These are phyloP conservation scores for Sclerurus mexicanus DNA, from an alignment of 2,113 vertebrate genomes.

Conservation along the genomic window DNA sequence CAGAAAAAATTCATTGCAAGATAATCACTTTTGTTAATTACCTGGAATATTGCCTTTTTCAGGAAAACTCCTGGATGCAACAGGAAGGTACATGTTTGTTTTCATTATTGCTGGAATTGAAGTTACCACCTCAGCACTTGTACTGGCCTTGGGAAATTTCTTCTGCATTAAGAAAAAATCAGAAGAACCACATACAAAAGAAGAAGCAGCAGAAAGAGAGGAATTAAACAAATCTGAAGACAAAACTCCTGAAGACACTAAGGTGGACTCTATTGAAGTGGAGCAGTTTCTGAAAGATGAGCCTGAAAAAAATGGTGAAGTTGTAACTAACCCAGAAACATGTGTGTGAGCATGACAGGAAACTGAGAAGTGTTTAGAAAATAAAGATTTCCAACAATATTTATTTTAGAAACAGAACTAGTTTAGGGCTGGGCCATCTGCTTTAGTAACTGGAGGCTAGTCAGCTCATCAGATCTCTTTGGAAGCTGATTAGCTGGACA, in stretches of 20 bases:
- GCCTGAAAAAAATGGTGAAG: slow-evolving; percentile 73
- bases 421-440: slow-evolving; percentile 55
- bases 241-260: slow-evolving; percentile 25
- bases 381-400: slow-evolving; percentile 48
- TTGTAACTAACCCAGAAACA: slow-evolving; percentile 75
- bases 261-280: slow-evolving; percentile 71
- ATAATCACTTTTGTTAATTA: neutral
- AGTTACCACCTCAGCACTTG: slow-evolving; percentile 81
- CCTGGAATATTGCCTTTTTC: neutral
- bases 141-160: slow-evolving; percentile 82
- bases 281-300: slow-evolving; percentile 77
- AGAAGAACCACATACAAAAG: slow-evolving; percentile 54
- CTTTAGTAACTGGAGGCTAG: slow-evolving; percentile 35
- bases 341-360: slow-evolving; percentile 72
- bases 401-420: slow-evolving; percentile 75
- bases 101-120: slow-evolving; percentile 89
- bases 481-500: slow-evolving; percentile 34
- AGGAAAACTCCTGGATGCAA: slow-evolving; percentile 89
- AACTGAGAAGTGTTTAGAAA: neutral
- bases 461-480: slow-evolving; percentile 33
- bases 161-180: slow-evolving; percentile 80
- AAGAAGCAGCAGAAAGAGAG: slow-evolving; percentile 61
- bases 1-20: neutral
- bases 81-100: slow-evolving; percentile 83
- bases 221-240: slow-evolving; percentile 63